Conservation (phyloP, 2,113 vertebrate species). For the Oxyura jamaicensis region DNA sequence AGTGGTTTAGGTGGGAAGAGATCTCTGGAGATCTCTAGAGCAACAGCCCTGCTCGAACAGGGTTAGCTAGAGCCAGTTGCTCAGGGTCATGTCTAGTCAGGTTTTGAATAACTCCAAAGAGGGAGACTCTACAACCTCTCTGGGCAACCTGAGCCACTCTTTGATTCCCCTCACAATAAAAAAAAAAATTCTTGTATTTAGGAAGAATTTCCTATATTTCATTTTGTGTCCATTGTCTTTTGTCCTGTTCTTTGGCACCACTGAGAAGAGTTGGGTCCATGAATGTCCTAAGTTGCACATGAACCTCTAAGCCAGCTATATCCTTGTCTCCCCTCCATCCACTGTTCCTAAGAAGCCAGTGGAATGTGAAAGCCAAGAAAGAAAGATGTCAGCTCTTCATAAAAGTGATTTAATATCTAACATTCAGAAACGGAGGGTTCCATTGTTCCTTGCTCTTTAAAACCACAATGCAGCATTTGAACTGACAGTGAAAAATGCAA, state of each 20-base stretch:
- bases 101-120: background rate
- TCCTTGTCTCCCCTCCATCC: background rate
- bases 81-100: background rate
- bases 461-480: background rate
- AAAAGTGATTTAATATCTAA: accelerated
- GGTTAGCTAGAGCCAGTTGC: background rate
- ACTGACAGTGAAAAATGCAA: background rate
- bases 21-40: background rate
- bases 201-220: background rate
- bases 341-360: background rate
- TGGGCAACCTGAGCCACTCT: background rate
- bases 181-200: background rate
- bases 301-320: background rate
- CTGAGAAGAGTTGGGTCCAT: accelerated
- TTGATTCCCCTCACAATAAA: background rate
- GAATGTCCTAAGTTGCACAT: background rate
- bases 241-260: background rate
- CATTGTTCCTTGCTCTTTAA: background rate
- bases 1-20: background rate
- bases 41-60: background rate
- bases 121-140: background rate
- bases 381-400: background rate
- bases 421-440: accelerated
- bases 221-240: background rate
- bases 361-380: accelerated